Conservation (phyloP, 2,888 invertebrate genomes). For the Eudasyphora cyanicolor region DNA sequence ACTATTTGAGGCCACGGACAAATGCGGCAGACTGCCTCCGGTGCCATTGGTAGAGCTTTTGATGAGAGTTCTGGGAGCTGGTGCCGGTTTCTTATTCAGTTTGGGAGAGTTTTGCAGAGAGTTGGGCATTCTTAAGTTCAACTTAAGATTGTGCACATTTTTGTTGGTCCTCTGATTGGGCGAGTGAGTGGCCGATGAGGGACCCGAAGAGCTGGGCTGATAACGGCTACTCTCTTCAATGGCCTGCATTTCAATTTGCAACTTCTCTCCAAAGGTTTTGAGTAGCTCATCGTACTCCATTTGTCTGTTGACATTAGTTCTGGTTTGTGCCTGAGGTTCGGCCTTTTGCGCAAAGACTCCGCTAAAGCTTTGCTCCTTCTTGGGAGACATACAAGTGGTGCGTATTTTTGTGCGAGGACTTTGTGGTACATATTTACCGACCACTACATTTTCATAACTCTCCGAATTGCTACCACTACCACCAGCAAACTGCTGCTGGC, state of each 20-base stretch:
- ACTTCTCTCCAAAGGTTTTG: constrained; percentile 81
- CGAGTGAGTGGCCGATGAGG: constrained; percentile 54
- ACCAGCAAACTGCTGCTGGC: constrained; percentile 60
- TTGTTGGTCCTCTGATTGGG: constrained; percentile 74
- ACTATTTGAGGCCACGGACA: constrained; percentile 29
- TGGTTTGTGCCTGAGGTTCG: constrained; percentile 43
- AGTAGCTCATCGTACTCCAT: constrained; percentile 80
- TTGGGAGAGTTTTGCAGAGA: constrained; percentile 73
- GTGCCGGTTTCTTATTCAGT: constrained; percentile 74
- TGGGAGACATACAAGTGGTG: constrained; percentile 81
- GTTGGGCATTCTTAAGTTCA: constrained; percentile 72
- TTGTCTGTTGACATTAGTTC: constrained; percentile 70
- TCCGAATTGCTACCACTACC: constrained; percentile 67
- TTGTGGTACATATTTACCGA: constrained; percentile 78
- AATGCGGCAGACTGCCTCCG: constrained; percentile 50
- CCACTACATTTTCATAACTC: constrained; percentile 83
- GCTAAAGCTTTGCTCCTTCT: constrained; percentile 78
- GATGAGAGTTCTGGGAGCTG: constrained; percentile 73
- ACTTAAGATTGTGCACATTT: constrained; percentile 78
- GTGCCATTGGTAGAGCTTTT: constrained; percentile 39
- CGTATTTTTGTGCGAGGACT: constrained; percentile 81
- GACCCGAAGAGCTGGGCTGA: constrained; percentile 44
- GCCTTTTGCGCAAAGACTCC: constrained; percentile 66
- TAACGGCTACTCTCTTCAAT: constrained; percentile 73
- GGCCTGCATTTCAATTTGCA: constrained; percentile 81